phyloP scores from a whole-genome alignment of 2,888 invertebrate species.

The Lypha dubia region DNA sequence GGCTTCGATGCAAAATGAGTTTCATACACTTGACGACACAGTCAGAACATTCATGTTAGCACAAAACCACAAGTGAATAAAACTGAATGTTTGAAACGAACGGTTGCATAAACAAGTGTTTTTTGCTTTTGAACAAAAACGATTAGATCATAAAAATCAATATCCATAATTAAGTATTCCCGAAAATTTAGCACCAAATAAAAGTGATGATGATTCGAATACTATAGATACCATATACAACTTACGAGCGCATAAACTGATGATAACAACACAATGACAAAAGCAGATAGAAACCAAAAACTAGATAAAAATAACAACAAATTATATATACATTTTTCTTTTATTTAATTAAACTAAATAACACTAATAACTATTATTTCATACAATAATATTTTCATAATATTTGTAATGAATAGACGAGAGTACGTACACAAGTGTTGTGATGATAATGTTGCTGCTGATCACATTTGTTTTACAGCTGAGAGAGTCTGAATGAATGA shows the following conservation, averaged over 20 bases:
- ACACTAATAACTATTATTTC: slow-evolving; percentile 69
- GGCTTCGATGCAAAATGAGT: too few relatives aligned
- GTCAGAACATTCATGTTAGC: too few relatives aligned
- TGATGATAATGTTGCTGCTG: background rate
- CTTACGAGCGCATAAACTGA: too few relatives aligned
- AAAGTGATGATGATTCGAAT: slow-evolving; percentile 20
- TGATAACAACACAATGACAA: slow-evolving; percentile 28
- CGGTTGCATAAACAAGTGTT: too few relatives aligned
- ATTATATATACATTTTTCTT: background rate
- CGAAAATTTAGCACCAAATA: too few relatives aligned
- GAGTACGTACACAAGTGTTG: background rate
- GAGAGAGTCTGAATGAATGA: slow-evolving; percentile 45
- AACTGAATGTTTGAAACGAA: too few relatives aligned
- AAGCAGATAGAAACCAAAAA: slow-evolving; percentile 26
- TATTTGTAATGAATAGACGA: background rate
- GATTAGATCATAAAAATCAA: too few relatives aligned
- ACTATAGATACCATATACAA: background rate
- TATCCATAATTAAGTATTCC: too few relatives aligned
- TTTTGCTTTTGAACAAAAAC: too few relatives aligned
- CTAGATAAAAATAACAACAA: slow-evolving; percentile 54
- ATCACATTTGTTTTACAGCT: slow-evolving; percentile 9
- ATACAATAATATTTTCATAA: slow-evolving; percentile 35
- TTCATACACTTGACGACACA: too few relatives aligned
- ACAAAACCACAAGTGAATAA: too few relatives aligned
- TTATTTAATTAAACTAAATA: slow-evolving; percentile 71